phyloP scores from a whole-genome alignment of 1,140 invertebrate genomes.

The Trigoniulus corallinus region DNA sequence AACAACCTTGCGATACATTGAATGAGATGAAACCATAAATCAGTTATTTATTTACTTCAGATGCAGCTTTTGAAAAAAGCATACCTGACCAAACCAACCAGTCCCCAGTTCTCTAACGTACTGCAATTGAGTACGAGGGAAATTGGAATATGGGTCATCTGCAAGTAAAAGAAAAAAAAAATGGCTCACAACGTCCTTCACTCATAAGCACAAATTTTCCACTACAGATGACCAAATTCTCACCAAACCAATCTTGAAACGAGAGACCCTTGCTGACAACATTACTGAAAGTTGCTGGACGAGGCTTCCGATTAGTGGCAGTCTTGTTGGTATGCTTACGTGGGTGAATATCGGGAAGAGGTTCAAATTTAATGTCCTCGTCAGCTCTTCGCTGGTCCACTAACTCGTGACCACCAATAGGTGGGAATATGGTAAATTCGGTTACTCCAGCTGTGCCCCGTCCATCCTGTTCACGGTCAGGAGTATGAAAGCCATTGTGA shows the following conservation, averaged over 20 bases:
- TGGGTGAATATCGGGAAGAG: slow-evolving; percentile 20
- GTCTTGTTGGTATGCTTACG: not conserved
- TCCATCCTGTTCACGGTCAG: too few species aligned
- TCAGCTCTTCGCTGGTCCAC: not conserved
- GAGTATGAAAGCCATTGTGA: too few species aligned
- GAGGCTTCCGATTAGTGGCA: slow-evolving; percentile 3
- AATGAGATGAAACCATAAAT: not conserved
- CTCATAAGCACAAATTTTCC: slow-evolving; percentile 1
- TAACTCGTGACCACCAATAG: slow-evolving; percentile 3
- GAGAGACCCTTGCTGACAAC: slow-evolving; percentile 12
- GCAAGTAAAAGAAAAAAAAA: too few species aligned
- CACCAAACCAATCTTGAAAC: slow-evolving; percentile 27
- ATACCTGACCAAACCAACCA: slow-evolving; percentile 72
- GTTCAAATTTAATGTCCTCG: slow-evolving; percentile 20
- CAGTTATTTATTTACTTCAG: not conserved
- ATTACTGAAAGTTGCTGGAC: slow-evolving; percentile 14
- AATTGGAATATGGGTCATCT: slow-evolving; percentile 42
- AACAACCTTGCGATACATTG: slow-evolving; percentile 35
- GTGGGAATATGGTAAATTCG: slow-evolving; percentile 15
- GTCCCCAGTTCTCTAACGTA: slow-evolving; percentile 65
- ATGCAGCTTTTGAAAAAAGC: slow-evolving; percentile 3
- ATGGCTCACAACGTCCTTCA: slow-evolving; percentile 25
- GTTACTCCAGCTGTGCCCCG: too few species aligned
- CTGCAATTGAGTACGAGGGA: slow-evolving; percentile 56
- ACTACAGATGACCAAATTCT: not conserved